These are phyloP conservation scores for Ectobius pallidus DNA, from an alignment of 2,888 invertebrate species.

Conservation along the genomic window DNA sequence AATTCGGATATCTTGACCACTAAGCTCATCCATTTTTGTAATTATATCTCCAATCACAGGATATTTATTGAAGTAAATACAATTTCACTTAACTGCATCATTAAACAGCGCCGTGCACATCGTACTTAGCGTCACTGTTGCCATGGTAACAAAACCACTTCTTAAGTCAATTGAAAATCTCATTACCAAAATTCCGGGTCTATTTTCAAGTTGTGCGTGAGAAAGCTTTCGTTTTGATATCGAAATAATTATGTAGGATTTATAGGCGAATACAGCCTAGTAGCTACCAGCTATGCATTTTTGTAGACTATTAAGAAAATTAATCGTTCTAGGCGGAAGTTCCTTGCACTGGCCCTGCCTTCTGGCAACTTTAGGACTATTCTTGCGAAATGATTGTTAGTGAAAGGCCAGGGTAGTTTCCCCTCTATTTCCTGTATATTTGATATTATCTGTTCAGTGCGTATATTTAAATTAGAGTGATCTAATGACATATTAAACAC, in stretches of 20 bases:
- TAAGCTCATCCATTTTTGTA: slow-evolving; percentile 63
- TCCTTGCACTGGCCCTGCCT: slow-evolving; percentile 1
- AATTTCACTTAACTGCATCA: too few relatives aligned
- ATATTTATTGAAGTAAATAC: too few relatives aligned
- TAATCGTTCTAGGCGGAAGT: too few relatives aligned
- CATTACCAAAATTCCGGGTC: too few relatives aligned
- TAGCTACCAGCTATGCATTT: too few relatives aligned
- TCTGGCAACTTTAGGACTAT: not conserved
- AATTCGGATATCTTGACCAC: slow-evolving; percentile 68
- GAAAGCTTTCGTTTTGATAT: too few relatives aligned
- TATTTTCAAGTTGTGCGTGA: too few relatives aligned
- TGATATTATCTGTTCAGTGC: not conserved
- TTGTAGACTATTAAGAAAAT: too few relatives aligned
- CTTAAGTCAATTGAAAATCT: not conserved
- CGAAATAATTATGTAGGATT: too few relatives aligned
- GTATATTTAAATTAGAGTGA: not conserved
- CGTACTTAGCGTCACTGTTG: slow-evolving; percentile 4
- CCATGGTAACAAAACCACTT: slow-evolving; percentile 19
- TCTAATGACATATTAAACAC: not conserved
- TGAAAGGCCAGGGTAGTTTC: not conserved
- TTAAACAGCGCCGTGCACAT: too few relatives aligned
- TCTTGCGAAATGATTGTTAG: slow-evolving; percentile 3
- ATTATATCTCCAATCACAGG: too few relatives aligned
- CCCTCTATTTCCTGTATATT: not conserved
- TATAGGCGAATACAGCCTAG: too few relatives aligned